phyloP scores from a whole-genome alignment of 1,140 invertebrate species.

The Bradynema listronoti region DNA sequence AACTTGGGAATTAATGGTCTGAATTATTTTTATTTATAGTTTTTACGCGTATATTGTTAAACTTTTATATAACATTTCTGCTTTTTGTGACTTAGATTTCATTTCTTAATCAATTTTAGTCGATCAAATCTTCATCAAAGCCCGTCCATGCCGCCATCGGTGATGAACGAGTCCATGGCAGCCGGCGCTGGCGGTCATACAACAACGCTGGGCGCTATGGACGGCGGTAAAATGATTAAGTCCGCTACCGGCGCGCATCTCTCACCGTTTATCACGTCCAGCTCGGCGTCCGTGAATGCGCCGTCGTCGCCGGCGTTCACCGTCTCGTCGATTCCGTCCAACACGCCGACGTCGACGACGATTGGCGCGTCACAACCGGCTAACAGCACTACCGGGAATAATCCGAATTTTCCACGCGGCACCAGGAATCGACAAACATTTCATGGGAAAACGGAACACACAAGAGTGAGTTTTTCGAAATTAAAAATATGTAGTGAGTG shows the following conservation, averaged over 20 bases:
- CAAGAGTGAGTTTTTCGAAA: slow-evolving; percentile 32
- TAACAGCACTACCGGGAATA: slow-evolving; percentile 11
- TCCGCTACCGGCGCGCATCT: slow-evolving; percentile 45
- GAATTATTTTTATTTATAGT: too few species aligned
- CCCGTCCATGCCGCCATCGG: slow-evolving; percentile 52
- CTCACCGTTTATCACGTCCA: slow-evolving; percentile 19
- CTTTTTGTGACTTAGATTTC: too few species aligned
- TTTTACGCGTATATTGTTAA: too few species aligned
- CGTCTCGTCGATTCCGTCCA: slow-evolving; percentile 5
- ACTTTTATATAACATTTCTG: too few species aligned
- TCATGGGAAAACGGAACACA: slow-evolving; percentile 57
- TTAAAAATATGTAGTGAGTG: neutral
- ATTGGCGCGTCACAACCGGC: slow-evolving; percentile 10
- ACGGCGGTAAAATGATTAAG: slow-evolving; percentile 46
- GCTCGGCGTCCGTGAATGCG: neutral
- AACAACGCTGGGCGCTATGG: neutral
- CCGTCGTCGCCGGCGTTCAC: slow-evolving; percentile 5
- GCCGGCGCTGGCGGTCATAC: neutral
- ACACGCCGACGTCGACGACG: slow-evolving; percentile 16
- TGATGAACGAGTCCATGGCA: slow-evolving; percentile 41
- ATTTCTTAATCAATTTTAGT: too few species aligned
- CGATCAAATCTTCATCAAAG: slow-evolving; percentile 41
- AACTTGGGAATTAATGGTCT: neutral
- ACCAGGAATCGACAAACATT: slow-evolving; percentile 56
- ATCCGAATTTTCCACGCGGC: slow-evolving; percentile 48